Evolutionary conservation across 2,113 vertebrate species (phyloP).

Genomic region (Zosterops borbonicus): DNA sequence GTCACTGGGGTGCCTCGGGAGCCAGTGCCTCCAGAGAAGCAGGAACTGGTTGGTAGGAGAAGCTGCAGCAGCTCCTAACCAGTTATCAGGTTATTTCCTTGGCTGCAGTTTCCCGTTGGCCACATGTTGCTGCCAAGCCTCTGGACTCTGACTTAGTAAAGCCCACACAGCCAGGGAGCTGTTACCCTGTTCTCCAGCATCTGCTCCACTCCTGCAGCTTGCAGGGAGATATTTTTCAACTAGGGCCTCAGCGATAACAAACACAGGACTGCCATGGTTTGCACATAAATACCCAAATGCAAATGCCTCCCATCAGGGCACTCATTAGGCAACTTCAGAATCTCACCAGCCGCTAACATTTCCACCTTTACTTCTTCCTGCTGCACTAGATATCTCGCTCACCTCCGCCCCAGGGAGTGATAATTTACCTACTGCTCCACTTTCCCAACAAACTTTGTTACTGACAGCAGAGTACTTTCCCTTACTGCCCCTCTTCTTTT

Average conservation of each 20-base stretch:
- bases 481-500: neutral
- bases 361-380: neutral
- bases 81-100: neutral
- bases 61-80: neutral
- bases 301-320: neutral
- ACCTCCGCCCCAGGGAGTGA: neutral
- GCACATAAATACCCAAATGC: neutral
- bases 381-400: neutral
- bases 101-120: neutral
- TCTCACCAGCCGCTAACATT: neutral
- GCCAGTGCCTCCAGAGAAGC: neutral
- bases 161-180: rapidly evolving
- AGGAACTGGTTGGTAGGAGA: neutral
- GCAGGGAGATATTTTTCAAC: neutral
- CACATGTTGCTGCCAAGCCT: neutral
- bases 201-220: neutral
- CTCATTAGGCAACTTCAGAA: neutral
- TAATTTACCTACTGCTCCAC: neutral
- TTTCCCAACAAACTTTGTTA: neutral
- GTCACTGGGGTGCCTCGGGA: neutral
- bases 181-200: neutral
- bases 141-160: neutral
- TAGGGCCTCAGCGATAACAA: neutral
- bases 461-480: neutral
- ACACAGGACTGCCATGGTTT: neutral